These are phyloP conservation scores for Melanchra persicariae DNA, from an alignment of 2,888 invertebrate species.

Conservation along the genomic window DNA sequence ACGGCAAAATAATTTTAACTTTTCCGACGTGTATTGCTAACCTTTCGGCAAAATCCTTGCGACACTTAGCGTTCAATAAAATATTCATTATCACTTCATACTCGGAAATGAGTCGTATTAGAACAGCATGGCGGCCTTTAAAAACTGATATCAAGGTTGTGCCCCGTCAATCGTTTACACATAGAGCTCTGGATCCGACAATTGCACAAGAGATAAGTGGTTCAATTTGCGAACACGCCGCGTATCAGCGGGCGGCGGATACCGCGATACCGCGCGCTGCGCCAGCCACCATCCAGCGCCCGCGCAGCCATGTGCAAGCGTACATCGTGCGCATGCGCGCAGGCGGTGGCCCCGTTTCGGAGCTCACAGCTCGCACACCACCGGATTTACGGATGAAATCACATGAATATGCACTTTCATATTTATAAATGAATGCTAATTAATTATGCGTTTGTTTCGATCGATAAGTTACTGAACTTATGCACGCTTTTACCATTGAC, in stretches of 20 bases:
- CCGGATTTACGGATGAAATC: slow-evolving; percentile 81
- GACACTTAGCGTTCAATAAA: slow-evolving; percentile 4
- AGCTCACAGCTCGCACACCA: slow-evolving; percentile 64
- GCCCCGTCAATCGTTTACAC: slow-evolving; percentile 35
- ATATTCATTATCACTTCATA: slow-evolving; percentile 9
- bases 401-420: slow-evolving; percentile 68
- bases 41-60: background rate
- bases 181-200: slow-evolving; percentile 45
- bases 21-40: slow-evolving; percentile 3
- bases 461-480: slow-evolving; percentile 19
- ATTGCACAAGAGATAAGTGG: slow-evolving; percentile 64
- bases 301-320: slow-evolving; percentile 25
- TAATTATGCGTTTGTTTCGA: slow-evolving; percentile 31
- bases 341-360: slow-evolving; percentile 77
- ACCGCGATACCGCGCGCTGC: slow-evolving; percentile 51
- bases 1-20: background rate
- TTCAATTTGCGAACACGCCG: slow-evolving; percentile 55
- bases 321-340: slow-evolving; percentile 60
- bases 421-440: slow-evolving; percentile 54
- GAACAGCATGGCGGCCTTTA: slow-evolving; percentile 35
- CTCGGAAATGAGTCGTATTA: slow-evolving; percentile 28
- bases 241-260: slow-evolving; percentile 72
- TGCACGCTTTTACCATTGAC: slow-evolving; percentile 34
- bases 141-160: slow-evolving; percentile 58
- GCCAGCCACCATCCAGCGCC: background rate